Base-by-base conservation (phyloP, 2,888 invertebrate genomes). In the Buathra laborator region DNA sequence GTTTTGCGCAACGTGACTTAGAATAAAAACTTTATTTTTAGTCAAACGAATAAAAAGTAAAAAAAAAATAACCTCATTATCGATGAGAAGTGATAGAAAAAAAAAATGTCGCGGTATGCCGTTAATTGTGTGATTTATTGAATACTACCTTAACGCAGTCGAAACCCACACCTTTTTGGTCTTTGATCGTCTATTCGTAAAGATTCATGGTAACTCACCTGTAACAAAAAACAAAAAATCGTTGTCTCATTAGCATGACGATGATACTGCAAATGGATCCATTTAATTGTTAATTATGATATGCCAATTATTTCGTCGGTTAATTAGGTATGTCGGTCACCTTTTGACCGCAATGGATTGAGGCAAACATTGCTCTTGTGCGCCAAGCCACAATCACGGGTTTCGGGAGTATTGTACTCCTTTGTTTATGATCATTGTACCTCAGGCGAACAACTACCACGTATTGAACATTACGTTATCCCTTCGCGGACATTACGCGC, bases 11-110 rank as follows among this genome's bases (percentile, higher is more conserved):
- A 24, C 16, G 51, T 5, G 5, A 16, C 48, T 32, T 24, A 48
- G 3, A 2, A 16, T 59, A 51, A 24, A 12, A 67, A 74, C 78
- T 74, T 78, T 67, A 83, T 78, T 76, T 81, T 81, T 70, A 70
- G 75, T 64, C 4, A 51, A 9, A 51, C 10, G 14, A 37, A 37
- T 37, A 37, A 37, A 6, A 37, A 37, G 37, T 37, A 7, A 37
- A 37, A 37, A 5, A 37, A 37, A 37, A 37, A 37, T 37, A 37
- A 9, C 37, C 5, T 24, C 24, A 9, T 37, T 37, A 37, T 37
- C 37, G 37, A 37, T 9, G 37, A 37, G 9, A 24, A 24, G 1
- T 70, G 7, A 53, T 53, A 43, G 5, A 24, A 64, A 29, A 14
- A 5, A 70, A 37, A 14, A 32, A 56, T 67, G 16, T 1, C 24